These are phyloP conservation scores for Okamejei kenojei DNA, from an alignment of 2,797 vertebrate genomes.

Conservation along the genomic window DNA sequence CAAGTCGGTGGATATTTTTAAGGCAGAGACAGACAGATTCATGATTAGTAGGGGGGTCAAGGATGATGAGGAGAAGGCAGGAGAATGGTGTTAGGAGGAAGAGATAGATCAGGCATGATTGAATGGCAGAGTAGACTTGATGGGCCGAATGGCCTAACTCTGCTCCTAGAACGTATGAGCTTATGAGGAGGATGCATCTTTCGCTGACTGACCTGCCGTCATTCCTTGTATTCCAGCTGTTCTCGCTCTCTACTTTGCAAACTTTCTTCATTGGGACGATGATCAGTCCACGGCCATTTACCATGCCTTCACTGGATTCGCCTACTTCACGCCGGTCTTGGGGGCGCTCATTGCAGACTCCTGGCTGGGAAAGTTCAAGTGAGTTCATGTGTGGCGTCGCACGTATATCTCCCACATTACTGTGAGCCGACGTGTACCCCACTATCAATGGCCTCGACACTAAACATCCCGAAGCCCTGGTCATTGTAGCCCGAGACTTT, in stretches of 20 bases:
- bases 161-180: too few relatives aligned
- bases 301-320: conserved; percentile 85
- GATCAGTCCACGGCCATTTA: conserved; percentile 84
- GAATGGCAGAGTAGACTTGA: too few relatives aligned
- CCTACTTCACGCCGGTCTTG: conserved; percentile 89
- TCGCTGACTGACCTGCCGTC: not conserved
- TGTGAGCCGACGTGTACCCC: conserved; percentile 57
- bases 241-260: conserved; percentile 84
- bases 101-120: too few relatives aligned
- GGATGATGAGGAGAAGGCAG: too few relatives aligned
- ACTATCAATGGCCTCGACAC: too few relatives aligned
- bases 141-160: too few relatives aligned
- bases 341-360: conserved; percentile 90
- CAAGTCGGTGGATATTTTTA: too few relatives aligned
- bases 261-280: conserved; percentile 82
- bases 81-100: too few relatives aligned
- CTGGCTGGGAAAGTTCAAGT: conserved; percentile 94
- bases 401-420: conserved; percentile 82
- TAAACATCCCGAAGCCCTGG: too few relatives aligned
- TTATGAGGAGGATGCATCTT: not conserved
- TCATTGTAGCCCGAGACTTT: too few relatives aligned
- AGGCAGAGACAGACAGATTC: too few relatives aligned
- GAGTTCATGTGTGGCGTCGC: conserved; percentile 56
- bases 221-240: conserved; percentile 61
- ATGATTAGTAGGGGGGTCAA: too few relatives aligned